Percentiles rank a stretch among this genome's conserved stretches.
Evolutionary conservation across 2,888 invertebrate genomes (phyloP).

Genomic region (Cremastinae sp.): DNA sequence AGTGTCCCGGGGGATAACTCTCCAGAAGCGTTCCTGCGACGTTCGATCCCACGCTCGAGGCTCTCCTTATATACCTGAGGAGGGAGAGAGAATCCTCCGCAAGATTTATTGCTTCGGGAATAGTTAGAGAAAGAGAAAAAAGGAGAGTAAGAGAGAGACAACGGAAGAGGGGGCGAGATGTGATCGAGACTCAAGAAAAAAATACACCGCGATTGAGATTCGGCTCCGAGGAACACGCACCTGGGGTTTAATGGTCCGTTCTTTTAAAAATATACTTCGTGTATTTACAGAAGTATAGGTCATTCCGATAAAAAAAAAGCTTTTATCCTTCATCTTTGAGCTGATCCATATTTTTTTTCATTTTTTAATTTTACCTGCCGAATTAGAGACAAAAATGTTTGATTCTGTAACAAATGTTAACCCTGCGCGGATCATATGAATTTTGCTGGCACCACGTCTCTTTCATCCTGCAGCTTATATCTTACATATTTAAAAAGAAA

Average conservation of each 20-base stretch:
- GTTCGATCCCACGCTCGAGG: constrained; percentile 56
- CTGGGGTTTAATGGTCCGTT: constrained; percentile 63
- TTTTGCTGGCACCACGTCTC: too few relatives aligned
- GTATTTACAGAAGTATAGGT: not conserved
- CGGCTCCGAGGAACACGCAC: constrained; percentile 57
- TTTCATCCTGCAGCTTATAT: too few relatives aligned
- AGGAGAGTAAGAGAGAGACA: constrained; percentile 4
- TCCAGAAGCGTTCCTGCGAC: constrained; percentile 23
- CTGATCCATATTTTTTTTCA: too few relatives aligned
- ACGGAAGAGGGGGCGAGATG: not conserved
- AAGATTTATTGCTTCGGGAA: constrained; percentile 64
- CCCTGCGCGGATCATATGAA: too few relatives aligned
- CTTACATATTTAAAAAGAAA: too few relatives aligned
- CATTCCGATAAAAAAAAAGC: not conserved
- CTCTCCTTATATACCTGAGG: constrained; percentile 52
- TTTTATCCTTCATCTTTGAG: too few relatives aligned
- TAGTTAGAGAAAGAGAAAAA: constrained; percentile 1
- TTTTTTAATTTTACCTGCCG: too few relatives aligned
- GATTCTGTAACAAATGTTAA: too few relatives aligned
- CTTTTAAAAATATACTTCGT: constrained; percentile 51
- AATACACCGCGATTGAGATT: constrained; percentile 44
- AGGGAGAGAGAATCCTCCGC: constrained; percentile 60
- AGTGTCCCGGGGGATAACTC: constrained; percentile 45
- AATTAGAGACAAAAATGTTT: too few relatives aligned
- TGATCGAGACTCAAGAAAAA: constrained; percentile 24